Base-by-base conservation (phyloP, 1,140 invertebrate genomes). In the Drosophila arawakana region DNA sequence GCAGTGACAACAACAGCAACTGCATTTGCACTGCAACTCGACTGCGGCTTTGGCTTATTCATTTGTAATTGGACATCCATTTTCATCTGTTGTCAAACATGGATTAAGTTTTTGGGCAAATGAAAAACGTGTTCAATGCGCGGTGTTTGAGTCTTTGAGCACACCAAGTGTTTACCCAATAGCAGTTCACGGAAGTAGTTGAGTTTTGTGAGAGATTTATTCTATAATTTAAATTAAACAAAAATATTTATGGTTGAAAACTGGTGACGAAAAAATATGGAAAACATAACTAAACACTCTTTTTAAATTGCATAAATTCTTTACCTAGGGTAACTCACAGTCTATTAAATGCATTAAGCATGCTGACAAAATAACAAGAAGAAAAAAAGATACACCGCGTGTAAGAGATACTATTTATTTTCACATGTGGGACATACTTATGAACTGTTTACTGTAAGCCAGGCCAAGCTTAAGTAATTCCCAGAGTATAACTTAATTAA, bases 381-480 rank as follows among this genome's bases (percentile, higher is more conserved):
- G 21, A 21, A 10, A 1, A 3, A 50, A 21, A 50, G 49, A n/a
- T 21, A 5, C 9, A 9, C 4, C 10, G 25, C n/a, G n/a, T 5
- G 25, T 6, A 30, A 13, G 25, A 54, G n/a, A 54, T n/a, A 30
- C 18, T 77, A 81, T 86, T 85, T 85, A 84, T 63, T 71, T 55
- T 62, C 63, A 60, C 76, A 73, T 73, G 73, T 76, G 54, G 34
- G 54, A 35, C 54, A 21, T 11, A 59, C 55, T 44, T 44, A 88
- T 88, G 84, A 88, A 75, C 83, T 89, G 83, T 89, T 88, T 80
- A 89, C 78, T 83, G 70, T 81, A 61, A 81, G 81, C 76, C 59
- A 52, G 49, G 67, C 55, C 73, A 25, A 58, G 73, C 77, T 72
- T 78, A 85, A 76, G 76, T 68, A 83, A 83, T 82, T 76, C 70